Base-by-base conservation (phyloP, 2,113 vertebrate species). In the Verasper variegatus region DNA sequence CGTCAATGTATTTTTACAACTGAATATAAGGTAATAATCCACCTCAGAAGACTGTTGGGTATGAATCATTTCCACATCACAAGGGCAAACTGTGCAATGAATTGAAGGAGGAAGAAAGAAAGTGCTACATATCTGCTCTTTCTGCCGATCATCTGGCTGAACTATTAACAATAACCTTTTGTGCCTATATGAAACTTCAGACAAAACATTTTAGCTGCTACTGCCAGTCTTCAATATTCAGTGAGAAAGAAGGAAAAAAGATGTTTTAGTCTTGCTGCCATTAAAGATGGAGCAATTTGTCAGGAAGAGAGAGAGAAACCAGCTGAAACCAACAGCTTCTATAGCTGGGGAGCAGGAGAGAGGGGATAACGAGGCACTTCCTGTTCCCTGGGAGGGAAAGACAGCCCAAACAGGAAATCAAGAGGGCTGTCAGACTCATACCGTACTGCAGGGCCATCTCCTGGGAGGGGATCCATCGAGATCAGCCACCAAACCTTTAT, bases 1-100 rank as follows among this genome's bases (percentile, higher is more conserved):
- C 11, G 0, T 0, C 40, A 42, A 11, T 12, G 60, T 10, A 9
- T 60, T 76, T 76, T 60, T 45, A 58, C 10, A 71, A 45, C 18
- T 21, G 45, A 65, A n/a, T 24, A 31, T 27, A 35, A 49, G 60
- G 67, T 26, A 67, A 74, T 63, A 40, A 35, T 51, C 45, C 57
- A 57, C 18, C 35, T 37, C 35, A 37, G 35, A 37, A 7, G 35
- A 9, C 40, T 49, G 35, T 68, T 49, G 15, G n/a, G 10, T 42
- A 11, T 55, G 72, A 71, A 11, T 47, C 23, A 65, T 65, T 76
- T 71, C n/a, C 47, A 66, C 37, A 71, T 52, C 13, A 68, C 20
- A 61, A 24, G 9, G 35, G 23, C 45, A 60, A 26, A 45, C 13
- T 17, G n/a, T n/a, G 24, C 8, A 59, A 70, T 12, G 18, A 13